Percentiles rank a stretch among this genome's conserved stretches.
Conservation (phyloP, 2,888 invertebrate genomes). For the Drosophila parthenogenetica region DNA sequence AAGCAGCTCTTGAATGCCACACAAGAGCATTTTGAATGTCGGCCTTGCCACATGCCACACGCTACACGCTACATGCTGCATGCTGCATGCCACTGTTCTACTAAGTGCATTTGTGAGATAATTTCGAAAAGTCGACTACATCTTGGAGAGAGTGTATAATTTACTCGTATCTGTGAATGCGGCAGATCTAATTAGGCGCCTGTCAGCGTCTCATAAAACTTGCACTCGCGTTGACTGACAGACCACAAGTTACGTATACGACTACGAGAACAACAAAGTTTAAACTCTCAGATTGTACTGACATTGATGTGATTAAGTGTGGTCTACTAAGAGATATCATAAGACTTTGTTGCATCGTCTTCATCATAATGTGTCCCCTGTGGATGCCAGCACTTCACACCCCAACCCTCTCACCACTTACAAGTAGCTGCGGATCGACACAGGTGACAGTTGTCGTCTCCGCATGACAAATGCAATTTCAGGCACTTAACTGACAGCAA, state of each 20-base stretch:
- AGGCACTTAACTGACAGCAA: constrained; percentile 14
- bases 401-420: background rate
- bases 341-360: background rate
- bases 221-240: constrained; percentile 57
- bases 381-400: constrained; percentile 22
- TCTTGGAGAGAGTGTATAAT: constrained; percentile 17
- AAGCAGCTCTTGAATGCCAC: constrained; percentile 32
- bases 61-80: constrained; percentile 9
- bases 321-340: constrained; percentile 38
- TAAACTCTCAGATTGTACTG: constrained; percentile 44
- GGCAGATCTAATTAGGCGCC: constrained; percentile 67
- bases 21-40: constrained; percentile 23
- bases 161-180: constrained; percentile 26
- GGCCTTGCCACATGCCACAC: constrained; percentile 33
- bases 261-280: constrained; percentile 29
- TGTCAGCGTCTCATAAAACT: constrained; percentile 69
- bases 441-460: constrained; percentile 49
- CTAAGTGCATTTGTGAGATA: constrained; percentile 19
- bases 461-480: constrained; percentile 77
- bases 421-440: background rate
- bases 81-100: constrained; percentile 15
- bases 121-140: constrained; percentile 9
- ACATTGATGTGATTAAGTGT: constrained; percentile 70
- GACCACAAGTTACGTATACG: constrained; percentile 58
- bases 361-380: constrained; percentile 4